These are phyloP conservation scores for Schizaphis graminum DNA, from an alignment of 2,888 invertebrate genomes.

Conservation along the genomic window DNA sequence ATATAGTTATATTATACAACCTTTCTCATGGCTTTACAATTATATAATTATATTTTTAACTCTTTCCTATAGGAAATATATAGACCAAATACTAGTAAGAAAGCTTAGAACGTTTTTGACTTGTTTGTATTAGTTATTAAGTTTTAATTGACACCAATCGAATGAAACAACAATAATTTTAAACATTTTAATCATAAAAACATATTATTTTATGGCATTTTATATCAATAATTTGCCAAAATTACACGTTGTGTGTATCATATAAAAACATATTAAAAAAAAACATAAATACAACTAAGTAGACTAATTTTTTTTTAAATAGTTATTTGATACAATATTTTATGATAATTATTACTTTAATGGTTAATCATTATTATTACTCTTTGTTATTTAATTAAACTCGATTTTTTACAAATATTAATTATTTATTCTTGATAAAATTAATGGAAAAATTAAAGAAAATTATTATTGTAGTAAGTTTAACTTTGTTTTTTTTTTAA, in stretches of 20 bases:
- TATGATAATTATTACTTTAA: constrained; percentile 45
- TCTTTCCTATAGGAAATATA: neutral
- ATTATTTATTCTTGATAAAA: constrained; percentile 40
- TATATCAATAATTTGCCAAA: neutral
- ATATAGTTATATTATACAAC: neutral
- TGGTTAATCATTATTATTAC: constrained; percentile 16
- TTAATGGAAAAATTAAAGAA: constrained; percentile 1
- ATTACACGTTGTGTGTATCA: neutral
- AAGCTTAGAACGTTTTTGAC: constrained; percentile 23
- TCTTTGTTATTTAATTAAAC: constrained; percentile 43
- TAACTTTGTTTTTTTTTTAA: neutral
- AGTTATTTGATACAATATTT: constrained; percentile 58
- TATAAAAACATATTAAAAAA: constrained; percentile 23
- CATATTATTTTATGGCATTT: constrained; percentile 6
- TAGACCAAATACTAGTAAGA: neutral
- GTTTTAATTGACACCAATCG: constrained; percentile 48
- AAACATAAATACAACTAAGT: constrained; percentile 20
- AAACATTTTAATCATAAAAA: neutral
- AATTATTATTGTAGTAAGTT: constrained; percentile 13
- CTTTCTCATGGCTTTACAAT: constrained; percentile 1
- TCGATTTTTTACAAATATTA: constrained; percentile 19
- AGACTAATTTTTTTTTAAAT: constrained; percentile 27
- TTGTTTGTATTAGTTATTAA: constrained; percentile 40
- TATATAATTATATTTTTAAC: constrained; percentile 4
- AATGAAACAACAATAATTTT: constrained; percentile 34